A percentile compares a stretch with the other conserved stretches of the same genome.
Evolutionary conservation across 2,888 invertebrate species (phyloP).

Genomic region (Timandra comae): DNA sequence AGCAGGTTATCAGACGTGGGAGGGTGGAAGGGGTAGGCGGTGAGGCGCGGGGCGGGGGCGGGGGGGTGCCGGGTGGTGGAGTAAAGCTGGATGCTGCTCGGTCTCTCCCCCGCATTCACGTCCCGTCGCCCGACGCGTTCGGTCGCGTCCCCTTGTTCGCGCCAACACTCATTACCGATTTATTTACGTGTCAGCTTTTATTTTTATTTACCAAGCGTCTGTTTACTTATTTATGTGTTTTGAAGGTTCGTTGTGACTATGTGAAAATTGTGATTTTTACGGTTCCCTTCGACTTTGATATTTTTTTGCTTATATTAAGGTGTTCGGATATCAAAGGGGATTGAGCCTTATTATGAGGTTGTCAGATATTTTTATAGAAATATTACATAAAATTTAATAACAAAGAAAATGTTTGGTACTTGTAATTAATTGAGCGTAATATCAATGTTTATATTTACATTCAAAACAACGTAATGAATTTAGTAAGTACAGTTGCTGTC

Average conservation of each 20-base stretch:
- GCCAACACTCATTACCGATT: constrained; percentile 34
- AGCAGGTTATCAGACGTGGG: constrained; percentile 71
- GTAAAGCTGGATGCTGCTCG: constrained; percentile 62
- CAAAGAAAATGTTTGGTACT: too few relatives aligned
- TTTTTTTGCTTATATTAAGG: too few relatives aligned
- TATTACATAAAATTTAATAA: too few relatives aligned
- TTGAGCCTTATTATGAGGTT: too few relatives aligned
- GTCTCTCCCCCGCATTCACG: constrained; percentile 65
- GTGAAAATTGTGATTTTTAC: constrained; percentile 57
- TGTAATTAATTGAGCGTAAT: too few relatives aligned
- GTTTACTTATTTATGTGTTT: constrained; percentile 36
- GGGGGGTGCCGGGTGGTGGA: constrained; percentile 34
- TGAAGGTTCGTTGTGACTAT: constrained; percentile 63
- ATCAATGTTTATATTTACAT: too few relatives aligned
- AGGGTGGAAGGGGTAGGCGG: constrained; percentile 32
- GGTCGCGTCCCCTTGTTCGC: constrained; percentile 43
- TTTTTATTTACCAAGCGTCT: constrained; percentile 42
- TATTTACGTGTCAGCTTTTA: constrained; percentile 47
- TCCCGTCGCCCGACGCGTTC: constrained; percentile 53
- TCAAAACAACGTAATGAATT: too few relatives aligned
- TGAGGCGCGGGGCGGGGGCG: constrained; percentile 29
- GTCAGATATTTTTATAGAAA: too few relatives aligned
- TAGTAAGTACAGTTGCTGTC: too few relatives aligned
- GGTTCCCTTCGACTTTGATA: constrained; percentile 40
- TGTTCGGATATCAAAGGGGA: too few relatives aligned